Conservation (phyloP, 1,140 invertebrate genomes). For the Temnothorax curvispinosus region DNA sequence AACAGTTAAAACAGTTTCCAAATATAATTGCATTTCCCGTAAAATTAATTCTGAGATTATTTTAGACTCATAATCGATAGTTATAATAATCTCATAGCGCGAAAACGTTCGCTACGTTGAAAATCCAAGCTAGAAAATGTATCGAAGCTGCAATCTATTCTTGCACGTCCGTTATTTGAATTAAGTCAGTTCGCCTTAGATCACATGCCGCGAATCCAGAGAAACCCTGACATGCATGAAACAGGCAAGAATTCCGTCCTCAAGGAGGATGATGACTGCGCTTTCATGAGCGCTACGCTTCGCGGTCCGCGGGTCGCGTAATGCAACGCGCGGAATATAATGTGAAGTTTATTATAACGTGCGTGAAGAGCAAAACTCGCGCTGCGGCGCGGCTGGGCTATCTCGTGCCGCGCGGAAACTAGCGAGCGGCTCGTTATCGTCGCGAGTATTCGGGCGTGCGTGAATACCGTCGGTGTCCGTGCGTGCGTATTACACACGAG, state of each 20-base stretch:
- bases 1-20: neutral
- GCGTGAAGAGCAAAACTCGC: constrained; percentile 31
- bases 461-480: neutral
- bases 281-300: constrained; percentile 2
- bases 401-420: constrained; percentile 59
- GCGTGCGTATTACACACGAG: too few species aligned
- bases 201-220: neutral
- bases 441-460: constrained; percentile 23
- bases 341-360: constrained; percentile 80
- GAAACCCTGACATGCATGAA: neutral
- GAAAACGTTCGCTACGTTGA: neutral
- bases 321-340: constrained; percentile 74
- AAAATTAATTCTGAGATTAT: neutral
- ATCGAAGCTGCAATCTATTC: neutral
- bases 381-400: constrained; percentile 62
- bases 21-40: neutral
- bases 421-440: constrained; percentile 68
- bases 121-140: neutral
- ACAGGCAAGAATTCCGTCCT: neutral
- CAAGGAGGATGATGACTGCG: neutral
- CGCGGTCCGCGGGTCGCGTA: neutral
- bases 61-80: neutral
- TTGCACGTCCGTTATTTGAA: neutral
- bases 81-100: neutral
- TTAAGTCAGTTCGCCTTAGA: neutral